Evolutionary conservation across 2,113 vertebrate genomes (phyloP).

Genomic region (Hemiscyllium ocellatum): DNA sequence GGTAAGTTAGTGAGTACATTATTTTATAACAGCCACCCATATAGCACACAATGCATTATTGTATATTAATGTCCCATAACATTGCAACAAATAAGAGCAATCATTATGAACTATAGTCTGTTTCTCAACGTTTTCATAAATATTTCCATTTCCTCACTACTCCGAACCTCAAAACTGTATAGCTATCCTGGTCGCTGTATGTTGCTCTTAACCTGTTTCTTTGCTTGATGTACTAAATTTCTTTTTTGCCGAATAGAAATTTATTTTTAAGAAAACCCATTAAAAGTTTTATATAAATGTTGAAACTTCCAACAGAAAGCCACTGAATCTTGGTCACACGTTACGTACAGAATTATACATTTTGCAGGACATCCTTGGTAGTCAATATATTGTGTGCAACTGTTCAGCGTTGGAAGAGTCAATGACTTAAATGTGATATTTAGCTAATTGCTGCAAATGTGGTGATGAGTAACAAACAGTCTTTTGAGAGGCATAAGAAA

Average conservation of each 20-base stretch:
- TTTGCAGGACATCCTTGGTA: neutral
- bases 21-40: neutral
- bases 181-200: neutral
- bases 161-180: neutral
- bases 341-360: neutral
- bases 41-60: neutral
- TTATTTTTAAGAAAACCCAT: neutral
- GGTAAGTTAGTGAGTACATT: neutral
- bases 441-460: neutral
- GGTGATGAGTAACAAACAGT: too few relatives aligned
- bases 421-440: neutral
- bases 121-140: neutral
- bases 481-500: too few relatives aligned
- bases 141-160: neutral
- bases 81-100: neutral
- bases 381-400: too few relatives aligned
- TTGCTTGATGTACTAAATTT: neutral
- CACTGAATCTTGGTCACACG: neutral
- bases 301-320: neutral
- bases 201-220: neutral
- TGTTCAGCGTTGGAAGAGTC: neutral
- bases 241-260: neutral
- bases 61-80: neutral
- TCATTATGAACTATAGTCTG: neutral
- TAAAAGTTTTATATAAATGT: neutral